Evolutionary conservation across 2,797 vertebrate genomes (phyloP).

Genomic region (Hirundo rustica): DNA sequence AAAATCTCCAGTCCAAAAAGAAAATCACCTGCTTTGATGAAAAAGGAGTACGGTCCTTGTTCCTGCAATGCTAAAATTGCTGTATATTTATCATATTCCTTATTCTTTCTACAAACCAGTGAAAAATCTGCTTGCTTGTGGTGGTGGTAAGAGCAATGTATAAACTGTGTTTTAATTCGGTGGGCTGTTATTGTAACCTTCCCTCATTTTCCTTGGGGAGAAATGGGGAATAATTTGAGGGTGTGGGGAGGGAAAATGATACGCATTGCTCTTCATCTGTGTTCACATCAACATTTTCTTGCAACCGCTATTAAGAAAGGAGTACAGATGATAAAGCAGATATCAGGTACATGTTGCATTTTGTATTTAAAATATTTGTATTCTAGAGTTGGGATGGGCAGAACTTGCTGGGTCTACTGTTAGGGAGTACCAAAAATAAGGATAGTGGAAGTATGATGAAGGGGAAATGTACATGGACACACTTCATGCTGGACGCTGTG

Average conservation of each 20-base stretch:
- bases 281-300: not conserved
- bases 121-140: not conserved
- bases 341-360: not conserved
- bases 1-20: not conserved
- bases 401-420: not conserved
- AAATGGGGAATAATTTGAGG: not conserved
- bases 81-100: not conserved
- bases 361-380: not conserved
- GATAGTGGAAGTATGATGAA: not conserved
- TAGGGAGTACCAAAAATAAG: not conserved
- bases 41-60: not conserved
- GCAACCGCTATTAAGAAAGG: not conserved
- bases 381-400: not conserved
- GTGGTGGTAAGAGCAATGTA: not conserved
- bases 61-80: not conserved
- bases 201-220: not conserved
- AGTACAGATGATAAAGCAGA: not conserved
- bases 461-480: not conserved
- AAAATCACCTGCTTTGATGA: not conserved
- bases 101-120: not conserved
- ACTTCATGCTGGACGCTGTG: not conserved
- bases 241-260: not conserved
- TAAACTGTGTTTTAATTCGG: not conserved
- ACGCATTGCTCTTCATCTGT: not conserved
- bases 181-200: not conserved